A percentile compares a stretch with the other conserved stretches of the same genome.
phyloP scores from a whole-genome alignment of 2,113 vertebrate genomes.

The Halichoeres trimaculatus region DNA sequence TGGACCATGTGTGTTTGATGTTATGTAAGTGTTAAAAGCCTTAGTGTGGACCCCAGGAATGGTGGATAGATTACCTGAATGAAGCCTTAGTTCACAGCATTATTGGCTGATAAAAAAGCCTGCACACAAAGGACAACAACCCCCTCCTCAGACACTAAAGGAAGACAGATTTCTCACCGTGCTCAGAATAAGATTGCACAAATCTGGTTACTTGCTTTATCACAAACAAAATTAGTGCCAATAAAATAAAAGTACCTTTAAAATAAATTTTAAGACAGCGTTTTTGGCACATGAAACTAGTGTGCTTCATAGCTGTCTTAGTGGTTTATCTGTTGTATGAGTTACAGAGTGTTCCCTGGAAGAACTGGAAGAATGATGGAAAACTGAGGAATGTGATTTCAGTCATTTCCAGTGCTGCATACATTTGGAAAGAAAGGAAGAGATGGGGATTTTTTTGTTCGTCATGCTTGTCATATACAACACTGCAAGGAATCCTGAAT shows the following conservation, averaged over 20 bases:
- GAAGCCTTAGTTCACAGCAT: constrained; percentile 10
- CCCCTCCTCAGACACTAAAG: constrained; percentile 10
- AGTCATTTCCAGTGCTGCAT: background rate
- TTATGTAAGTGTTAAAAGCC: constrained; percentile 16
- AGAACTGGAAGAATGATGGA: background rate
- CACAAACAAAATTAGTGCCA: background rate
- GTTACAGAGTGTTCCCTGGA: background rate
- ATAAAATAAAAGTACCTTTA: too few species aligned
- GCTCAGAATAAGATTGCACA: background rate
- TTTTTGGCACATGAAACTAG: too few species aligned
- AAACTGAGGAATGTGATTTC: background rate
- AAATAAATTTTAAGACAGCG: background rate
- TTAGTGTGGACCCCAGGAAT: constrained; percentile 21
- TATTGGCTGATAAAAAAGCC: constrained; percentile 27
- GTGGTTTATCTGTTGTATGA: background rate
- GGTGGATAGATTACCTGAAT: constrained; percentile 10
- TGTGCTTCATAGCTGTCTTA: too few species aligned
- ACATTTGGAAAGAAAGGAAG: background rate
- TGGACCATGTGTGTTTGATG: background rate
- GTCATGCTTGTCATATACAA: too few species aligned
- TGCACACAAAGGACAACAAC: constrained; percentile 10
- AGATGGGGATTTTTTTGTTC: background rate
- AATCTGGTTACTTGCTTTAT: background rate
- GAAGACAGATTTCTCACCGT: background rate
- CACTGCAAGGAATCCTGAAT: too few species aligned